phyloP scores from a whole-genome alignment of 2,888 invertebrate genomes.

The Leptopilina myrica region DNA sequence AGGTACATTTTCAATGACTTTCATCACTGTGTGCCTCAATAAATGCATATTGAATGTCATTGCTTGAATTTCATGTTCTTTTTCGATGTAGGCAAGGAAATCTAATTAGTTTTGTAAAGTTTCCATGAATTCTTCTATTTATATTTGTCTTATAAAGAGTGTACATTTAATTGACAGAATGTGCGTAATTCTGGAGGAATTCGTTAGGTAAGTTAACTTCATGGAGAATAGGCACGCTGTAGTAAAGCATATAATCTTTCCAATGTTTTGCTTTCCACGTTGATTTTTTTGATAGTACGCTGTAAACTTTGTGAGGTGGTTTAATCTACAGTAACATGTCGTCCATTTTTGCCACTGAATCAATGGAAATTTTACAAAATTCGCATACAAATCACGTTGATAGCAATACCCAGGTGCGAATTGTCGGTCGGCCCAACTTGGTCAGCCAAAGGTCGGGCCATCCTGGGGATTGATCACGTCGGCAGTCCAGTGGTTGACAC shows the following conservation, averaged over 20 bases:
- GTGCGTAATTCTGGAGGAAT: slow-evolving; percentile 37
- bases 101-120: not conserved
- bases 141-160: not conserved
- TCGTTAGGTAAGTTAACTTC: slow-evolving; percentile 18
- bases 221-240: slow-evolving; percentile 30
- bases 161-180: slow-evolving; percentile 18
- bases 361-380: too few species aligned
- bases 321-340: too few species aligned
- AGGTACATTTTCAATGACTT: not conserved
- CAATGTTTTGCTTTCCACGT: slow-evolving; percentile 45
- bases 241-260: slow-evolving; percentile 43
- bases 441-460: too few species aligned
- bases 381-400: too few species aligned
- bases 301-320: too few species aligned
- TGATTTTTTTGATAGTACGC: slow-evolving; percentile 35
- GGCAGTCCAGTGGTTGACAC: too few species aligned
- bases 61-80: not conserved
- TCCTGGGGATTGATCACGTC: too few species aligned
- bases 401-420: too few species aligned
- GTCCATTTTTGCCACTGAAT: too few species aligned
- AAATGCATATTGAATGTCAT: slow-evolving; percentile 1
- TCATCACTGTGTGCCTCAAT: not conserved
- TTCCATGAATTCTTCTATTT: not conserved
- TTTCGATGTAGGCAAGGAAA: not conserved
- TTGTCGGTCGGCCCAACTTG: too few species aligned